Conservation (phyloP, 2,113 vertebrate genomes). For the Planiliza haematocheilus region DNA sequence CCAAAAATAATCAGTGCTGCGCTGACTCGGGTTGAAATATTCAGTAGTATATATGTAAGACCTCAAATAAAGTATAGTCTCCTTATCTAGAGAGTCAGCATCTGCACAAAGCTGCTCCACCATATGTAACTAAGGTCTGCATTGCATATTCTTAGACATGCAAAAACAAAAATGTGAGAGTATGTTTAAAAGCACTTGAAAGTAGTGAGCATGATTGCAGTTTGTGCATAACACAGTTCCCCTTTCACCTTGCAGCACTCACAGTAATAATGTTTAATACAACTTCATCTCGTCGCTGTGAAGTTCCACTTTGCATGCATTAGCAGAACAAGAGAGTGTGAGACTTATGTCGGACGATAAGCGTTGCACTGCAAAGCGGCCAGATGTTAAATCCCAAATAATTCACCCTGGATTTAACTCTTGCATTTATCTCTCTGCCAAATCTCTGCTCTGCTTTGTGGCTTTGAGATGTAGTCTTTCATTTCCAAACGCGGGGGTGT, state of each 20-base stretch:
- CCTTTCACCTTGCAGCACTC: slow-evolving; percentile 13
- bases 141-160: neutral
- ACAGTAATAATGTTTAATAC: slow-evolving; percentile 49
- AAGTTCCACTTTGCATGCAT: slow-evolving; percentile 64
- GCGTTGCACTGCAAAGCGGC: slow-evolving; percentile 47
- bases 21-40: slow-evolving; percentile 37
- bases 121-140: neutral
- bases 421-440: slow-evolving; percentile 67
- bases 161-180: neutral
- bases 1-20: neutral
- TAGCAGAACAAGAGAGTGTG: slow-evolving; percentile 52
- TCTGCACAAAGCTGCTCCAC: too few relatives aligned
- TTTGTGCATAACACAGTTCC: slow-evolving; percentile 14
- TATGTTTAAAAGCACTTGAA: slow-evolving; percentile 2
- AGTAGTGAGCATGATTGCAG: slow-evolving; percentile 15
- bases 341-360: slow-evolving; percentile 54
- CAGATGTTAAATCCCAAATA: slow-evolving; percentile 81
- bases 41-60: neutral
- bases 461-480: slow-evolving; percentile 62
- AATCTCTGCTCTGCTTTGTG: slow-evolving; percentile 71
- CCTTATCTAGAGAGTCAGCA: too few relatives aligned
- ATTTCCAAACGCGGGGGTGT: slow-evolving; percentile 65
- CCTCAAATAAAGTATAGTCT: too few relatives aligned
- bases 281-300: slow-evolving; percentile 23
- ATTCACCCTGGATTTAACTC: slow-evolving; percentile 72